A percentile compares a stretch with the other conserved stretches of the same genome.
phyloP scores from a whole-genome alignment of 2,113 vertebrate species.

The Petrocephalus microphthalmus region DNA sequence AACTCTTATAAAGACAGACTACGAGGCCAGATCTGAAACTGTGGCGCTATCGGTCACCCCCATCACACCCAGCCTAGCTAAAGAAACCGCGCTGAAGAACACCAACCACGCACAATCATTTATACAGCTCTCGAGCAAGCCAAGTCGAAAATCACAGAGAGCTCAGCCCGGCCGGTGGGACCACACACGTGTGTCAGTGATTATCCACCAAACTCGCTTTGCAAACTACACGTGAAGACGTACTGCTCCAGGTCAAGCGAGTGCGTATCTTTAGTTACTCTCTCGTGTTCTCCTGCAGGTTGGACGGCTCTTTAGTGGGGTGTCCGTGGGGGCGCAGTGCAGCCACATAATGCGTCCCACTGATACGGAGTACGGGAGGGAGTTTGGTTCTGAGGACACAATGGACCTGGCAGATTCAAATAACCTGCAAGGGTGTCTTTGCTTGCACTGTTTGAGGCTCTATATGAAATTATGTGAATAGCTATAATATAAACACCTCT shows the following conservation, averaged over 20 bases:
- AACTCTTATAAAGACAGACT: not conserved
- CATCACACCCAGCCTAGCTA: not conserved
- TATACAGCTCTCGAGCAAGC: not conserved
- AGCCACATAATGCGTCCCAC: not conserved
- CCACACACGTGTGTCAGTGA: not conserved
- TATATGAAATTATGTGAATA: not conserved
- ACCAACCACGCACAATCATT: not conserved
- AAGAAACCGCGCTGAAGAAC: not conserved
- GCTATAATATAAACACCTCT: not conserved
- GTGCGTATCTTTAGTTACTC: not conserved
- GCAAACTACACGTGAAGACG: not conserved
- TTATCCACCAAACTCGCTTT: not conserved
- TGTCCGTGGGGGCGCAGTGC: not conserved
- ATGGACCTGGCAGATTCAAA: not conserved
- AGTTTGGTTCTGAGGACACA: not conserved
- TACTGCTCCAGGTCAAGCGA: not conserved
- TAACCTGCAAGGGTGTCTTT: not conserved
- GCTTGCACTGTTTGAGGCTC: not conserved
- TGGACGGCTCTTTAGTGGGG: not conserved
- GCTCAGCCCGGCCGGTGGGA: not conserved
- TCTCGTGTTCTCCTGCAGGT: not conserved
- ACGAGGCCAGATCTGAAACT: not conserved
- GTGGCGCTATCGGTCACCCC: not conserved
- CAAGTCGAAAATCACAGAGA: not conserved
- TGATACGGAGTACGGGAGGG: not conserved